Evolutionary conservation across 2,888 invertebrate species (phyloP).

Genomic region (Agrochola circellaris): DNA sequence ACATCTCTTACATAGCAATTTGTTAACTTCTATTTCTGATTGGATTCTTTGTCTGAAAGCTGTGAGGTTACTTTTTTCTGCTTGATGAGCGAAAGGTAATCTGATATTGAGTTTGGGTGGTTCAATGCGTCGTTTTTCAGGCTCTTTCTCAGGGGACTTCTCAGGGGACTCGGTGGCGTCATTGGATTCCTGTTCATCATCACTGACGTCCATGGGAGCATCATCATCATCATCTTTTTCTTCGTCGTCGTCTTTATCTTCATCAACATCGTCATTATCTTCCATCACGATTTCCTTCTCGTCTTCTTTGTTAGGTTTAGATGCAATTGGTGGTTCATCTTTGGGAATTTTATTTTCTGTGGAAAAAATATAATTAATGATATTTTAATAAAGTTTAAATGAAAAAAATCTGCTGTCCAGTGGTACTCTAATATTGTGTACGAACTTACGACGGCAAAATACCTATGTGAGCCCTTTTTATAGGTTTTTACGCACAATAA

Average conservation of each 20-base stretch:
- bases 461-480: not conserved
- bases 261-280: slow-evolving; percentile 63
- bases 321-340: slow-evolving; percentile 57
- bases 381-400: not conserved
- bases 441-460: not conserved
- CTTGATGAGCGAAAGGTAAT: slow-evolving; percentile 81
- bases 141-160: slow-evolving; percentile 73
- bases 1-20: slow-evolving; percentile 89
- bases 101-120: slow-evolving; percentile 68
- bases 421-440: not conserved
- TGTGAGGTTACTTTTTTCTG: slow-evolving; percentile 83
- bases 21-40: slow-evolving; percentile 82
- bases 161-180: slow-evolving; percentile 73
- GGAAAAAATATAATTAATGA: slow-evolving; percentile 27
- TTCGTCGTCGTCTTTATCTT: slow-evolving; percentile 49
- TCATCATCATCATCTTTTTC: slow-evolving; percentile 67
- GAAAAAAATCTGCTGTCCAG: not conserved
- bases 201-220: slow-evolving; percentile 69
- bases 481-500: not conserved
- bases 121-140: slow-evolving; percentile 47
- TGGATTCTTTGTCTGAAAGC: slow-evolving; percentile 82
- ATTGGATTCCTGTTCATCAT: slow-evolving; percentile 70
- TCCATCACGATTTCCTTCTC: slow-evolving; percentile 48
- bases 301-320: slow-evolving; percentile 61
- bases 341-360: slow-evolving; percentile 72